Evolutionary conservation across 1,140 invertebrate genomes (phyloP).

Genomic region (Uloborus diversus): DNA sequence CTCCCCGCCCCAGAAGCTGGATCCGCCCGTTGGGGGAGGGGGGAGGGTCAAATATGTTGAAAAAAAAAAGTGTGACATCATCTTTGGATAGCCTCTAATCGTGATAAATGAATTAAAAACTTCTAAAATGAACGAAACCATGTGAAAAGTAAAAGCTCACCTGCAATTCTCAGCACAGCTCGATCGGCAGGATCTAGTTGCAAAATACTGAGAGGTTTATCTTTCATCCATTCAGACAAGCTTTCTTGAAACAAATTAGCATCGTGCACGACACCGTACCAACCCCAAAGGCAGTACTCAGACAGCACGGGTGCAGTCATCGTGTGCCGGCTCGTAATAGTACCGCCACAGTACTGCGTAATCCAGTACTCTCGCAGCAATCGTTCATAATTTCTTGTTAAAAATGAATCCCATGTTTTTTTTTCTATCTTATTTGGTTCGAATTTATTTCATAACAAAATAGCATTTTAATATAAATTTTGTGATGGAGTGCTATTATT

Average conservation of each 20-base stretch:
- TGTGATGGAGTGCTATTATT: not conserved
- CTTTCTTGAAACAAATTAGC: conserved; percentile 64
- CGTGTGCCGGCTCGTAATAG: too few relatives aligned
- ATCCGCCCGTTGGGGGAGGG: too few relatives aligned
- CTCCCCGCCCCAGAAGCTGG: too few relatives aligned
- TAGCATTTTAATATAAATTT: not conserved
- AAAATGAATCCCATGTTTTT: too few relatives aligned
- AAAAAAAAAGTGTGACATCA: too few relatives aligned
- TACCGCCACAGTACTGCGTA: too few relatives aligned
- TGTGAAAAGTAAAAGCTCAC: too few relatives aligned
- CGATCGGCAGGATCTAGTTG: conserved; percentile 93
- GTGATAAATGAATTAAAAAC: too few relatives aligned
- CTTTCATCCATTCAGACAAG: conserved; percentile 93
- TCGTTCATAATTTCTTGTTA: not conserved
- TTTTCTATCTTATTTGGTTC: not conserved
- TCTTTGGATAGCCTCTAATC: too few relatives aligned
- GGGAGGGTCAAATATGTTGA: too few relatives aligned
- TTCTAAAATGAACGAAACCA: too few relatives aligned
- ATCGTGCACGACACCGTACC: conserved; percentile 48
- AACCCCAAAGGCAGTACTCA: conserved; percentile 31
- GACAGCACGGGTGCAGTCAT: not conserved
- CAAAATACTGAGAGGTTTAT: conserved; percentile 93
- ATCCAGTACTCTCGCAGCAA: too few relatives aligned
- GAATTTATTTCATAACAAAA: not conserved
- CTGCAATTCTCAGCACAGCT: conserved; percentile 93